Base-by-base conservation (phyloP, 64 coral and sea anemone genomes). In the Montipora cactus region DNA sequence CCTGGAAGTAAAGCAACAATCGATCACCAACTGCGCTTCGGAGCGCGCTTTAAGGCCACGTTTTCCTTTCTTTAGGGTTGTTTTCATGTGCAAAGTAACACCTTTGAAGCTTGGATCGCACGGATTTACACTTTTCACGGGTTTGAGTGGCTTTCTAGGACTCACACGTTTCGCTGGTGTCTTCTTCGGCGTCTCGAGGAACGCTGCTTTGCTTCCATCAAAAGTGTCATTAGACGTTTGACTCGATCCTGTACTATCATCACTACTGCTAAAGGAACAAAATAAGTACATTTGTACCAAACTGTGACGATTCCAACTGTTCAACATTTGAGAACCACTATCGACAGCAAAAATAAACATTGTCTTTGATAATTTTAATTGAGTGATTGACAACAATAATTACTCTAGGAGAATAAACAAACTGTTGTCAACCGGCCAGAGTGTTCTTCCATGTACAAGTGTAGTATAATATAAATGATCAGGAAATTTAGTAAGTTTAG, bases 81-180 rank as follows among this genome's bases (percentile, higher is more conserved):
- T 96, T 92, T 96, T 99, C 97, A 99, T 92, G 74, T 96, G 98
- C 8, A 99, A 45, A 5, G 98, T 99, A 4, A 99, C 98, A 12
- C 98, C 98, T 49, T 81, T 94, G 86, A 99, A 99, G 25, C 91
- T 87, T 77, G 98, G 98, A 87, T 99, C 98, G 11, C 72, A 87
- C 47, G 84, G 91, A 81, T 94, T 99, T 0, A 92, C 98, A 46
- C 98, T 99, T 75, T 96, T 96, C 21, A 96, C 91, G 0, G 98
- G 98, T 67, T 84, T 99, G 0, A 99, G 81, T 45, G 98, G 98
- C 55, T 99, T 99, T 82, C 98, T 86, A 10, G 98, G 98, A 77
- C 95, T 99, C 68, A 92, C 83, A 72, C 97, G 82, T n/a, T 94
- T 89, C 21, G 91, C 57, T 44, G 79, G 14, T 25, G 70, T 78